Conservation (phyloP, 1,140 invertebrate species). For the Cheumatopsyche charites region DNA sequence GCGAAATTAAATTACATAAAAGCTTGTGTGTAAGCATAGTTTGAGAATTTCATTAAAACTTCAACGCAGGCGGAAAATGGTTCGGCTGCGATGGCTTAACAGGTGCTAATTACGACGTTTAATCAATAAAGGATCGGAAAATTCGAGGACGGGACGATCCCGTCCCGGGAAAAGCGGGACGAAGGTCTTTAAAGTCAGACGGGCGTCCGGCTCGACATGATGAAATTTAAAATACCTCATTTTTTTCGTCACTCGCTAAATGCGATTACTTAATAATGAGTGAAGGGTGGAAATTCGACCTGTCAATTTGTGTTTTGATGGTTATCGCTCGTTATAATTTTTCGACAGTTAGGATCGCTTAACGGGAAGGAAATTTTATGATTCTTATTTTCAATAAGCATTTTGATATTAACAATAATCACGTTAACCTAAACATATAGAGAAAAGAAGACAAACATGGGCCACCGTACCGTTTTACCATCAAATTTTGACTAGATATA, state of each 20-base stretch:
- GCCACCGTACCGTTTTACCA: too few relatives aligned
- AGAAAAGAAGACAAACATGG: too few relatives aligned
- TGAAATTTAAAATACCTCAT: slow-evolving; percentile 23
- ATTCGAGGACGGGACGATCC: not conserved
- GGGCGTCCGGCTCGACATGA: slow-evolving; percentile 8
- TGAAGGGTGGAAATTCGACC: slow-evolving; percentile 24
- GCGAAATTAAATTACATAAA: too few relatives aligned
- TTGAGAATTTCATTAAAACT: not conserved
- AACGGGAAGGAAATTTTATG: too few relatives aligned
- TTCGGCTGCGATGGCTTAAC: not conserved
- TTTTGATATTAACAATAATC: too few relatives aligned
- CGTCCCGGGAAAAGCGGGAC: not conserved
- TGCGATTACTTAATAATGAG: slow-evolving; percentile 24
- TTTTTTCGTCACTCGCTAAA: slow-evolving; percentile 8
- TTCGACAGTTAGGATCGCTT: not conserved
- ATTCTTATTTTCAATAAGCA: too few relatives aligned
- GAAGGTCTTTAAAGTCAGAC: not conserved
- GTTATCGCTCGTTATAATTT: slow-evolving; percentile 25
- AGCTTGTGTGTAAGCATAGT: too few relatives aligned
- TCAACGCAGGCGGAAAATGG: not conserved
- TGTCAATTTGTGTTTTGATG: slow-evolving; percentile 27
- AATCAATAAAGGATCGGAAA: not conserved
- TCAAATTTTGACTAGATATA: too few relatives aligned
- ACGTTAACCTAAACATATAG: too few relatives aligned
- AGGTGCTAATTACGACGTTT: slow-evolving; percentile 13